A percentile compares a stretch with the other conserved stretches of the same genome.
Evolutionary conservation across 2,888 invertebrate species (phyloP).

Genomic region (Phytoseiulus persimilis): DNA sequence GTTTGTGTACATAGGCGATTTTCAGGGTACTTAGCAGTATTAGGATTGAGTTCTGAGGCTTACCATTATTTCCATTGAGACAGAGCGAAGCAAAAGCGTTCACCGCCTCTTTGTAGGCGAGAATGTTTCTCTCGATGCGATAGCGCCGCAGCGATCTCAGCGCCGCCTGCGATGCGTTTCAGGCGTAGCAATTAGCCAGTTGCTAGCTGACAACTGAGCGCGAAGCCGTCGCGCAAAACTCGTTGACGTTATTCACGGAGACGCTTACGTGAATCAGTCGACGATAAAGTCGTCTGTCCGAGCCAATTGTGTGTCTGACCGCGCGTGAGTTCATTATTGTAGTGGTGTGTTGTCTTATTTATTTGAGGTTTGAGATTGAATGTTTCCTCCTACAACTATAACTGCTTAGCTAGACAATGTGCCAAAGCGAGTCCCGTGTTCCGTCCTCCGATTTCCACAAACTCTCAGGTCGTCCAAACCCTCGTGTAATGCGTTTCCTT

Average conservation of each 20-base stretch:
- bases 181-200: not conserved
- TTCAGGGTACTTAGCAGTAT: not conserved
- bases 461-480: not conserved
- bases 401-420: slow-evolving; percentile 5
- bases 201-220: not conserved
- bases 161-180: not conserved
- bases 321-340: not conserved
- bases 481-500: not conserved
- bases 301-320: not conserved
- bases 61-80: not conserved
- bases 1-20: not conserved
- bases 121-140: not conserved
- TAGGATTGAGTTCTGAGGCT: not conserved
- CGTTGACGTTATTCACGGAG: not conserved
- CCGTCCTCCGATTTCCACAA: not conserved
- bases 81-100: not conserved
- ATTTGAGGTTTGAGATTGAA: not conserved
- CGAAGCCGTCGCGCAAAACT: not conserved
- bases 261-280: not conserved
- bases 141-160: not conserved
- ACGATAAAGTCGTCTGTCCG: not conserved
- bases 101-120: not conserved
- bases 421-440: not conserved
- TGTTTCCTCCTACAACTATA: not conserved
- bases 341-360: not conserved